phyloP scores from a whole-genome alignment of 2,113 vertebrate genomes.

The Papio anubis region DNA sequence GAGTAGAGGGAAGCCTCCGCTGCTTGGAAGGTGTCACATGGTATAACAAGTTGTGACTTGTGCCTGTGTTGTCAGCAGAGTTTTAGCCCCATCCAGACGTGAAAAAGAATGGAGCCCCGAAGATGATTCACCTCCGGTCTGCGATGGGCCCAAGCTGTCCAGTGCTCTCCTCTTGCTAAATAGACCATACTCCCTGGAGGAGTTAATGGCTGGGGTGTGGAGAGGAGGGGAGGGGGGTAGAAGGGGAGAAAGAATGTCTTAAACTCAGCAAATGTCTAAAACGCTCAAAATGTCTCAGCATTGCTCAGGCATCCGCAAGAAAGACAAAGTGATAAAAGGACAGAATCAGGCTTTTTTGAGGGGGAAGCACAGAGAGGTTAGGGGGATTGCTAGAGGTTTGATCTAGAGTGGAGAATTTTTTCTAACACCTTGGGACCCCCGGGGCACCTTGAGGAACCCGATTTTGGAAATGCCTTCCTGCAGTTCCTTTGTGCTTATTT shows the following conservation, averaged over 20 bases:
- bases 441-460: neutral
- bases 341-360: slow-evolving; percentile 48
- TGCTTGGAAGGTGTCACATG: neutral
- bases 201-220: neutral
- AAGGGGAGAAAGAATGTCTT: slow-evolving; percentile 49
- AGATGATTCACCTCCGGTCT: slow-evolving; percentile 24
- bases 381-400: slow-evolving; percentile 40
- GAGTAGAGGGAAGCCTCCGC: neutral
- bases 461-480: neutral
- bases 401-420: neutral
- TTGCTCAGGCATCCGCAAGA: slow-evolving; percentile 77
- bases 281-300: slow-evolving; percentile 56
- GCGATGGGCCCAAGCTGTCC: neutral
- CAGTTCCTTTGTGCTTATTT: neutral
- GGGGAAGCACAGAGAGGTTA: neutral
- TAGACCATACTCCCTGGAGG: slow-evolving; percentile 27
- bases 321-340: slow-evolving; percentile 55
- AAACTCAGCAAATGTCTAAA: slow-evolving; percentile 78
- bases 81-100: slow-evolving; percentile 48
- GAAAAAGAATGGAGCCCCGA: neutral
- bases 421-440: neutral
- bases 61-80: slow-evolving; percentile 31
- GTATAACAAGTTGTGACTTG: slow-evolving; percentile 2
- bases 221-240: neutral
- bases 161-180: neutral